Conservation (phyloP, 2,797 vertebrate genomes). For the Diglossa cyanea region DNA sequence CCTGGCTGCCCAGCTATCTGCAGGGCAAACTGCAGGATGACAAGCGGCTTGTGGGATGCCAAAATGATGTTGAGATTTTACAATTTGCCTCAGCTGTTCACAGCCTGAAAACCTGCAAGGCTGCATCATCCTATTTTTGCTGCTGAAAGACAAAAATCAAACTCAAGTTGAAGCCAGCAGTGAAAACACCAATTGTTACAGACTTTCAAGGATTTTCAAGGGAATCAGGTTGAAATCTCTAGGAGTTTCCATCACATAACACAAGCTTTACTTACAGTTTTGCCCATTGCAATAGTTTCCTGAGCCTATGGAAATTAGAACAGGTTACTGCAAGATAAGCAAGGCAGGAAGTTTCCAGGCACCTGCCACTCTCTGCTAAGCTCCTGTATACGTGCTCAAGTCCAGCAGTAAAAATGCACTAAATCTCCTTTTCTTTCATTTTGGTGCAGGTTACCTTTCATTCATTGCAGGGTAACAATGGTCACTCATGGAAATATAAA, state of each 20-base stretch:
- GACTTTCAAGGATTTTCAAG: neutral
- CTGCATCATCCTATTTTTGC: neutral
- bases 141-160: neutral
- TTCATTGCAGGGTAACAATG: neutral
- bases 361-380: neutral
- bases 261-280: neutral
- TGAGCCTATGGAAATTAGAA: neutral
- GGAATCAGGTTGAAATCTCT: neutral
- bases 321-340: neutral
- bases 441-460: neutral
- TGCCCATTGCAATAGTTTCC: neutral
- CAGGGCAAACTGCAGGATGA: neutral
- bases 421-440: neutral
- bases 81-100: neutral
- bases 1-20: fast-evolving
- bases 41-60: fast-evolving
- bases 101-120: neutral
- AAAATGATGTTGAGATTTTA: neutral
- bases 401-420: neutral
- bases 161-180: neutral
- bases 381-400: neutral
- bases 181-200: neutral
- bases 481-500: neutral
- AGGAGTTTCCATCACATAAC: neutral
- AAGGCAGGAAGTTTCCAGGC: neutral